phyloP scores from a whole-genome alignment of 30 jellyfish, hydroid and myxozoan genomes.

The Turritopsis rubra region DNA sequence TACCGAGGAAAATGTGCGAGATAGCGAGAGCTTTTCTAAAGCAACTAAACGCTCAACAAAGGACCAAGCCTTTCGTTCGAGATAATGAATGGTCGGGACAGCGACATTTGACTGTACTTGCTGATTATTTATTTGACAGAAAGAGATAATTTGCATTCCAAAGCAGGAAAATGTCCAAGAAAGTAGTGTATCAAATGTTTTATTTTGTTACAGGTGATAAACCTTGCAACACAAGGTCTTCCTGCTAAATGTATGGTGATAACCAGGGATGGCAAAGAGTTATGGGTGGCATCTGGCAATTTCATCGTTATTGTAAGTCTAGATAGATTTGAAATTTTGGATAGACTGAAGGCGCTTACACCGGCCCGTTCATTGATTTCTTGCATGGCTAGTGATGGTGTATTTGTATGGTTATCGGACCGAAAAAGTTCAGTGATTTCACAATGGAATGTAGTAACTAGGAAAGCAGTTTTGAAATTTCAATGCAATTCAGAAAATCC shows the following conservation, averaged over 20 bases:
- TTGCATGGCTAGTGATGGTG: constrained; percentile 50
- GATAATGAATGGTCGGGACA: too few relatives aligned
- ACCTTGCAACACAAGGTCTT: constrained; percentile 60
- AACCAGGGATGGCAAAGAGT: constrained; percentile 41
- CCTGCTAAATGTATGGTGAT: constrained; percentile 77
- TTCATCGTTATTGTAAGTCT: constrained; percentile 53
- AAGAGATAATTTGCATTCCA: too few relatives aligned
- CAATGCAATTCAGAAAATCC: constrained; percentile 50
- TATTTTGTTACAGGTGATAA: constrained; percentile 34
- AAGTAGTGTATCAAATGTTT: not conserved
- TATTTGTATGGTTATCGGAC: constrained; percentile 55
- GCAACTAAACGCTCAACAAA: too few relatives aligned
- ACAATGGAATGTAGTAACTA: constrained; percentile 70
- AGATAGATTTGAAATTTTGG: constrained; percentile 25
- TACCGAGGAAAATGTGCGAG: too few relatives aligned
- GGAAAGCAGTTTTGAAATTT: constrained; percentile 32
- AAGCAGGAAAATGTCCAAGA: too few relatives aligned
- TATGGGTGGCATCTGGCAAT: constrained; percentile 93
- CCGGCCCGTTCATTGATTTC: constrained; percentile 26
- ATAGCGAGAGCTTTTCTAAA: too few relatives aligned
- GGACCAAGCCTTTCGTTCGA: too few relatives aligned
- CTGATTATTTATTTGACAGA: too few relatives aligned
- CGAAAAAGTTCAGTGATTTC: constrained; percentile 49
- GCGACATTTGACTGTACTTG: too few relatives aligned
- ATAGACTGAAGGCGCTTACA: constrained; percentile 38